These are phyloP conservation scores for Acanthosepion lycidas DNA, from an alignment of 2,888 invertebrate species.

Conservation along the genomic window DNA sequence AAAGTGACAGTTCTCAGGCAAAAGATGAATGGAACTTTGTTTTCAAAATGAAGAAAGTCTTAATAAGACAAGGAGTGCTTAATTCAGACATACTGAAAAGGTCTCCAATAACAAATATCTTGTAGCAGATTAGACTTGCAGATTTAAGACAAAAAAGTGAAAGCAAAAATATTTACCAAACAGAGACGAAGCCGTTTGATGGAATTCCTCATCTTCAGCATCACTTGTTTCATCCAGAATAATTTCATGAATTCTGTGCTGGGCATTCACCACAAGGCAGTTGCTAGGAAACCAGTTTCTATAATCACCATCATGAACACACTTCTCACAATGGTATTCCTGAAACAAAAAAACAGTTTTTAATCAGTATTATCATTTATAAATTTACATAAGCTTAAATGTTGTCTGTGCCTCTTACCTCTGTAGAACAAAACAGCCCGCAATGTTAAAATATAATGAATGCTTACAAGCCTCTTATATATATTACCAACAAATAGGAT, in stretches of 20 bases:
- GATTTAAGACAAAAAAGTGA: not conserved
- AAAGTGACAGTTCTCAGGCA: too few relatives aligned
- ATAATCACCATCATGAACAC: slow-evolving; percentile 72
- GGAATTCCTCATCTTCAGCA: not conserved
- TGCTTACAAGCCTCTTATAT: too few relatives aligned
- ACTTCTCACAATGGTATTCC: slow-evolving; percentile 56
- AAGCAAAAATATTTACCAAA: not conserved
- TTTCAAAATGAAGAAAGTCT: too few relatives aligned
- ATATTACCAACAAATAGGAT: too few relatives aligned
- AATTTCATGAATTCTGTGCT: slow-evolving; percentile 65
- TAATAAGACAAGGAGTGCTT: too few relatives aligned
- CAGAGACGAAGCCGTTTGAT: not conserved
- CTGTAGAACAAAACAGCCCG: too few relatives aligned
- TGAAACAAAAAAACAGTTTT: not conserved
- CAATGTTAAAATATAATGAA: too few relatives aligned
- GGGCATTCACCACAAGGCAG: slow-evolving; percentile 68
- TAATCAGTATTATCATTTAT: too few relatives aligned
- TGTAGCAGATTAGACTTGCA: not conserved
- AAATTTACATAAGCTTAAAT: too few relatives aligned
- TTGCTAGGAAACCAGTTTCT: slow-evolving; percentile 73
- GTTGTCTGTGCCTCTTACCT: too few relatives aligned
- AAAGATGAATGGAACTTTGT: too few relatives aligned
- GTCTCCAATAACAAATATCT: not conserved
- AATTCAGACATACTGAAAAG: too few relatives aligned
- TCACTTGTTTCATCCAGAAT: slow-evolving; percentile 47